Percentiles rank a stretch among this genome's conserved stretches.
Conservation (phyloP, 2,888 invertebrate species). For the Meteorus colon region DNA sequence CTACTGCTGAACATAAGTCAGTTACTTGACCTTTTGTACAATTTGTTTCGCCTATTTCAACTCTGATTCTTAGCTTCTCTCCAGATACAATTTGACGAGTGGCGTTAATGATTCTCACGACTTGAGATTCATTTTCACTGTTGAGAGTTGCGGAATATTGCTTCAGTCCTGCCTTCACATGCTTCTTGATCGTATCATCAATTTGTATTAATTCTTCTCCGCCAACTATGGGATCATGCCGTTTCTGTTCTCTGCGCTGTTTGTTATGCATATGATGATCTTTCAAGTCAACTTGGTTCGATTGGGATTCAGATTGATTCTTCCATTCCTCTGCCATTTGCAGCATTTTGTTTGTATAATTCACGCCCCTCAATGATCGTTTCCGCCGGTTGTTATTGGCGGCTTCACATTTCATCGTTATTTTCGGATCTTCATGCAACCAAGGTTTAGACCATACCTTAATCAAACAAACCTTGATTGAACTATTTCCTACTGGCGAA, state of each 20-base stretch:
- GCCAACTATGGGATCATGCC: conserved; percentile 43
- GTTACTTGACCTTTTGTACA: conserved; percentile 71
- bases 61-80: conserved; percentile 76
- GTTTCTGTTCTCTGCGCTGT: no score
- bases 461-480: conserved; percentile 72
- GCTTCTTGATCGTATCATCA: conserved; percentile 54
- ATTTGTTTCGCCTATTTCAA: conserved; percentile 76
- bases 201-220: conserved; percentile 34
- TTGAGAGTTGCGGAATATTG: conserved; percentile 57
- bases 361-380: conserved; percentile 58
- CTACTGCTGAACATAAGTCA: conserved; percentile 61
- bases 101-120: conserved; percentile 73
- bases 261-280: no score
- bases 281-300: no score
- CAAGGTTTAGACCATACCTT: conserved; percentile 78
- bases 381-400: conserved; percentile 52
- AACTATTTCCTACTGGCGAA: conserved; percentile 60
- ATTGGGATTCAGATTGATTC: conserved; percentile 40
- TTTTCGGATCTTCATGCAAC: conserved; percentile 73
- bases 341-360: conserved; percentile 64
- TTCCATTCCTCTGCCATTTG: conserved; percentile 50
- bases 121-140: conserved; percentile 57
- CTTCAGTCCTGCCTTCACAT: conserved; percentile 52
- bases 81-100: conserved; percentile 76
- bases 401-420: conserved; percentile 53